Conservation (phyloP, 2,113 vertebrate genomes). For the Cavia aperea region DNA sequence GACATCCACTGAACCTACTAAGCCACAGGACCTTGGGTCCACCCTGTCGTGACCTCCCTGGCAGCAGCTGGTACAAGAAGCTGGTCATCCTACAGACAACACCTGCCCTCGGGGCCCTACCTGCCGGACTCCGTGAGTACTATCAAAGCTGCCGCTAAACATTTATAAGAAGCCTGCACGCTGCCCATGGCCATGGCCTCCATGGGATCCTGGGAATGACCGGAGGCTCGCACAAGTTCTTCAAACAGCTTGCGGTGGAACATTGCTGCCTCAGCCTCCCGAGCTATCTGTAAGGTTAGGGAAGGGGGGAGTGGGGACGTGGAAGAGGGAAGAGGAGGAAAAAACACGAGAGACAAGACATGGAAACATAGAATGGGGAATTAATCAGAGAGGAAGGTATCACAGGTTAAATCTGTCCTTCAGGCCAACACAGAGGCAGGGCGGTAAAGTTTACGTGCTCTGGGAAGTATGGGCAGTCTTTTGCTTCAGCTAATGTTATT, state of each 20-base stretch:
- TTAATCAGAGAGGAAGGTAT: slow-evolving; percentile 65
- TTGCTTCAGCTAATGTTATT: background rate
- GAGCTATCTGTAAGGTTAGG: slow-evolving; percentile 80
- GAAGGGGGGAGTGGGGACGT: slow-evolving; percentile 61
- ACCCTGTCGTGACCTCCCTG: slow-evolving; percentile 40
- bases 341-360: slow-evolving; percentile 68
- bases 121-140: slow-evolving; percentile 98
- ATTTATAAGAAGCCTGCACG: slow-evolving; percentile 98
- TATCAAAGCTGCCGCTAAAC: slow-evolving; percentile 92
- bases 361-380: slow-evolving; percentile 66
- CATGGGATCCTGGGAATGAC: slow-evolving; percentile 83
- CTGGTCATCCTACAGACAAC: slow-evolving; percentile 5
- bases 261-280: slow-evolving; percentile 76
- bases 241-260: slow-evolving; percentile 83
- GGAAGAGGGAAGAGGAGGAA: slow-evolving; percentile 61
- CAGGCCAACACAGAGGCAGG: slow-evolving; percentile 49
- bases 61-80: background rate
- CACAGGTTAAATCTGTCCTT: slow-evolving; percentile 51
- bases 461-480: background rate
- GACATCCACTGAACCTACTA: background rate
- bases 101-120: slow-evolving; percentile 84
- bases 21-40: background rate
- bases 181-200: slow-evolving; percentile 96
- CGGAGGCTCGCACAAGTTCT: slow-evolving; percentile 79
- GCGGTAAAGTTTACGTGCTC: slow-evolving; percentile 15